A percentile compares a stretch with the other conserved stretches of the same genome.
Conservation (phyloP, 2,113 vertebrate genomes). For the Calidris pugnax region DNA sequence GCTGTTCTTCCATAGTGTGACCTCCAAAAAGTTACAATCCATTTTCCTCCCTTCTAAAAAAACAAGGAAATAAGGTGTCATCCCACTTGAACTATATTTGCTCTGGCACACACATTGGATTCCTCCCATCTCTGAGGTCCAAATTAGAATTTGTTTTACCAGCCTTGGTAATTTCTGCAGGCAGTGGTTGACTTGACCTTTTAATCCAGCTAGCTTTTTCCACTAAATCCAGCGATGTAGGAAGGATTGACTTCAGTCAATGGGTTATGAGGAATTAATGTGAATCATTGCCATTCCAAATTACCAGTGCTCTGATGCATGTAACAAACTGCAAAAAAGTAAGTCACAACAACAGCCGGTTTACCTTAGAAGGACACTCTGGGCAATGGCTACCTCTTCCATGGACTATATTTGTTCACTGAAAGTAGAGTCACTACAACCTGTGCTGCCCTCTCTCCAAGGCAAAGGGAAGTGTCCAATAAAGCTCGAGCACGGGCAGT, state of each 20-base stretch:
- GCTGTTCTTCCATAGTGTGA: neutral
- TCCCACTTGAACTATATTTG: neutral
- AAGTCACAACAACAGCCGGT: neutral
- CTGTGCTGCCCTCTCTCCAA: constrained; percentile 69
- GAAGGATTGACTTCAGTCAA: neutral
- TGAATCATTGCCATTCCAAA: neutral
- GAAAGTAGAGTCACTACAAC: constrained; percentile 48
- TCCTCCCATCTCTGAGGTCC: neutral
- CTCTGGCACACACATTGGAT: neutral
- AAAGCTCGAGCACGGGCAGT: constrained; percentile 61
- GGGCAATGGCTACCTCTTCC: neutral
- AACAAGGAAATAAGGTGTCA: neutral
- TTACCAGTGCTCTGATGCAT: neutral
- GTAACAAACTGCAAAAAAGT: neutral
- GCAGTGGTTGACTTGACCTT: neutral
- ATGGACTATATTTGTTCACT: neutral
- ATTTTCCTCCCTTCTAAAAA: neutral
- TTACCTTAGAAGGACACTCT: neutral
- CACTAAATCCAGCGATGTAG: neutral
- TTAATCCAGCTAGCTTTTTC: neutral
- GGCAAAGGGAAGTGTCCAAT: constrained; percentile 69
- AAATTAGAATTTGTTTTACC: neutral
- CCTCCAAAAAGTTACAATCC: neutral
- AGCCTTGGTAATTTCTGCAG: neutral
- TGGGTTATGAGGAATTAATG: neutral